Conservation (phyloP, 2,113 vertebrate species). For the Noturus placidus region DNA sequence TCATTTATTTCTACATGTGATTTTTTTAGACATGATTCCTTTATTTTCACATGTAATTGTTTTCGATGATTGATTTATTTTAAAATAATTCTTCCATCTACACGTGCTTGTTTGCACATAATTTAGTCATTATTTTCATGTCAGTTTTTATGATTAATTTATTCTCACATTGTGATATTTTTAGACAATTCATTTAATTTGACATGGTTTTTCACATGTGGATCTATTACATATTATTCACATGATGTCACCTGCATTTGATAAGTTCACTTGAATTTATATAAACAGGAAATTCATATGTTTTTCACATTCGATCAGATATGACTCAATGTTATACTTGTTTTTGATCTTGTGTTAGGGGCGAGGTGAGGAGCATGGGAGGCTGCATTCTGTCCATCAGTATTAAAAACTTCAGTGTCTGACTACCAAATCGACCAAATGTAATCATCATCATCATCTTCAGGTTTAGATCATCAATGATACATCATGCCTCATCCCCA, state of each 20-base stretch:
- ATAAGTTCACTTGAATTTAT: background rate
- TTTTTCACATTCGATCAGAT: background rate
- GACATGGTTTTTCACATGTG: background rate
- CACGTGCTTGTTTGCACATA: background rate
- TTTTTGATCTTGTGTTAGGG: background rate
- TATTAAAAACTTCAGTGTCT: background rate
- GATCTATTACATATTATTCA: background rate
- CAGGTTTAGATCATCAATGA: background rate
- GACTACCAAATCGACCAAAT: background rate
- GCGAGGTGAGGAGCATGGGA: too few relatives aligned
- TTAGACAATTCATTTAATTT: background rate
- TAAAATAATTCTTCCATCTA: background rate
- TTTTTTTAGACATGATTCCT: background rate
- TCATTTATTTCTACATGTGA: background rate
- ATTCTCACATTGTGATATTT: background rate
- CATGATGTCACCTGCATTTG: background rate
- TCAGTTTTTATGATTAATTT: background rate
- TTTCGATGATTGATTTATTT: background rate
- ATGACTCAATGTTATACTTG: background rate
- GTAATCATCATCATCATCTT: background rate
- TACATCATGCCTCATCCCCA: background rate
- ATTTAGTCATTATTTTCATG: background rate
- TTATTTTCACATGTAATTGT: background rate
- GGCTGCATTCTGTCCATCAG: background rate
- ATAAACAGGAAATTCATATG: background rate